A percentile compares a stretch with the other conserved stretches of the same genome.
phyloP scores from a whole-genome alignment of 2,888 invertebrate species.

The Dicyrtomina minuta region DNA sequence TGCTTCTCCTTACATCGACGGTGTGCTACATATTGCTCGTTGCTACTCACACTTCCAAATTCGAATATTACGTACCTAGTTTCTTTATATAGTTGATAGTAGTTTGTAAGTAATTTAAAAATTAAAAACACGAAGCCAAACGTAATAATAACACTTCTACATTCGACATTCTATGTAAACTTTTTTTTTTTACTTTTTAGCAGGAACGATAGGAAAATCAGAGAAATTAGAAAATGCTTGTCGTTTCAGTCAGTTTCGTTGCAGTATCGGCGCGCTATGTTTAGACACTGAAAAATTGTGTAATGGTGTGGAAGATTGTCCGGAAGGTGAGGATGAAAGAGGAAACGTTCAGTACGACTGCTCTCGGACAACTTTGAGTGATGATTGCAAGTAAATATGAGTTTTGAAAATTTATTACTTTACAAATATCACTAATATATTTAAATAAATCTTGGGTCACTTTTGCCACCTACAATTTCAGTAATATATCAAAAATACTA shows the following conservation, averaged over 20 bases:
- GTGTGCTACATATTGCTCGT: no score
- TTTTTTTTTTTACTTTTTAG: no score
- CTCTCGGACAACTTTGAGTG: slow-evolving; percentile 35
- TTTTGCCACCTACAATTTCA: neutral
- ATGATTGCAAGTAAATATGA: slow-evolving; percentile 37
- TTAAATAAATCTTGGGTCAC: neutral
- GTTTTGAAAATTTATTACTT: no score
- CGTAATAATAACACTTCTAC: no score
- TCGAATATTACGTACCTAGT: no score
- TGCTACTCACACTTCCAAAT: no score
- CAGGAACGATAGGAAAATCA: no score
- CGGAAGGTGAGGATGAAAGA: slow-evolving; percentile 36
- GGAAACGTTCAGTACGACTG: slow-evolving; percentile 31
- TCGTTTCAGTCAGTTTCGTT: slow-evolving; percentile 30
- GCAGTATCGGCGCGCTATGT: slow-evolving; percentile 11
- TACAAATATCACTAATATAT: neutral
- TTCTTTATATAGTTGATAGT: no score
- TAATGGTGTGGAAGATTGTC: slow-evolving; percentile 31
- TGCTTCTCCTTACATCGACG: no score
- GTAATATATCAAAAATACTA: neutral
- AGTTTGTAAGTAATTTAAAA: no score
- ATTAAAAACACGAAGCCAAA: no score
- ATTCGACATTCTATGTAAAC: no score
- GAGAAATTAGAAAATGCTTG: slow-evolving; percentile 30
- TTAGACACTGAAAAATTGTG: slow-evolving; percentile 34